phyloP scores from a whole-genome alignment of 2,797 vertebrate species.

The Brotula barbata region DNA sequence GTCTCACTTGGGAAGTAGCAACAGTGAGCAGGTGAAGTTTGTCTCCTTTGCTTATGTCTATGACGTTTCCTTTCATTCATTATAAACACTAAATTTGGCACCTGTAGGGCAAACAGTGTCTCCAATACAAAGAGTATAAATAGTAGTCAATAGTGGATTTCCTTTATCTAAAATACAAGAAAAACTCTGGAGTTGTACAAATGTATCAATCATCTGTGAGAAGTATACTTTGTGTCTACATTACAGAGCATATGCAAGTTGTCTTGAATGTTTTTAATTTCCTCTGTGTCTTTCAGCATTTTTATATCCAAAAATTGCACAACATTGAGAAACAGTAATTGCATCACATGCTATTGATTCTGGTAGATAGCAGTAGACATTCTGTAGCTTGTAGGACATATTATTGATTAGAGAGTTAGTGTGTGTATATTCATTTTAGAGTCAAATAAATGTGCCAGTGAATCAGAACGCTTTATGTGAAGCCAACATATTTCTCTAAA shows the following conservation, averaged over 20 bases:
- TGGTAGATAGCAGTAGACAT: background rate
- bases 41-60: slow-evolving; percentile 32
- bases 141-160: background rate
- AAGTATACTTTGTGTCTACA: background rate
- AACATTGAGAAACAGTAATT: background rate
- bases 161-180: background rate
- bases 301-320: background rate
- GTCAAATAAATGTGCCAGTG: background rate
- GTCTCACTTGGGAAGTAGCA: slow-evolving; percentile 62
- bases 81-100: slow-evolving; percentile 23
- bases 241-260: background rate
- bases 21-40: slow-evolving; percentile 64
- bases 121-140: slow-evolving; percentile 1
- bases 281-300: background rate
- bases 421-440: background rate
- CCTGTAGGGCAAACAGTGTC: slow-evolving; percentile 7
- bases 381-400: background rate
- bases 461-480: background rate
- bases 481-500: background rate
- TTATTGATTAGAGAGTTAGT: background rate
- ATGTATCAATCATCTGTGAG: background rate
- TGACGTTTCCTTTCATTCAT: slow-evolving; percentile 16
- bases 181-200: background rate
- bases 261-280: background rate
- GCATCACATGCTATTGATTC: background rate